These are phyloP conservation scores for Gastrophysa polygoni DNA, from an alignment of 2,888 invertebrate genomes.

Conservation along the genomic window DNA sequence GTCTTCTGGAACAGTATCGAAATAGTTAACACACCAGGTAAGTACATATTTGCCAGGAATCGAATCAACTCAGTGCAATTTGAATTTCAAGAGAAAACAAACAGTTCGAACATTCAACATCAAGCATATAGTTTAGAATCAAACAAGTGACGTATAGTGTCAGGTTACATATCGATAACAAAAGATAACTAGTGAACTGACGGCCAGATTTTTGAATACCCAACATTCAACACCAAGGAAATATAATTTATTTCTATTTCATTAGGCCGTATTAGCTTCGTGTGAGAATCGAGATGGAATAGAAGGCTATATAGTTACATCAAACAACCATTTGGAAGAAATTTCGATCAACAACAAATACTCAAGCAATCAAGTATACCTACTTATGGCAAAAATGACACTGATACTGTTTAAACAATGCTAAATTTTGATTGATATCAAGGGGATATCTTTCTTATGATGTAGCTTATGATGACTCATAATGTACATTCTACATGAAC, in stretches of 20 bases:
- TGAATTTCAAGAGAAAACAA: neutral
- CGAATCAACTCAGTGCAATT: neutral
- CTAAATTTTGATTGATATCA: no score
- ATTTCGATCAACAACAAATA: neutral
- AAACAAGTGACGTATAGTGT: conserved; percentile 44
- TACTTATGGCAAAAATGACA: no score
- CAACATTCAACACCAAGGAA: conserved; percentile 13
- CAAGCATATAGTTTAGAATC: neutral
- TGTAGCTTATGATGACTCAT: no score
- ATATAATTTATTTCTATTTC: neutral
- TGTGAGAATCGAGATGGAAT: neutral
- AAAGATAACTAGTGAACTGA: conserved; percentile 48
- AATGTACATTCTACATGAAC: no score
- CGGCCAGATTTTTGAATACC: conserved; percentile 41
- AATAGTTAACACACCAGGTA: neutral
- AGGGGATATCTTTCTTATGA: no score
- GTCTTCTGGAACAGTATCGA: neutral
- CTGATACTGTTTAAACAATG: no score
- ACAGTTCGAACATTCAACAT: neutral
- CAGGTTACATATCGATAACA: conserved; percentile 55
- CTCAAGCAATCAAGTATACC: no score
- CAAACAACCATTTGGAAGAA: neutral
- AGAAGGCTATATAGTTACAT: neutral
- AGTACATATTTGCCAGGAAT: neutral
- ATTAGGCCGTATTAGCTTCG: neutral